Base-by-base conservation (phyloP, 1,140 invertebrate species). In the Papilio dardanus region DNA sequence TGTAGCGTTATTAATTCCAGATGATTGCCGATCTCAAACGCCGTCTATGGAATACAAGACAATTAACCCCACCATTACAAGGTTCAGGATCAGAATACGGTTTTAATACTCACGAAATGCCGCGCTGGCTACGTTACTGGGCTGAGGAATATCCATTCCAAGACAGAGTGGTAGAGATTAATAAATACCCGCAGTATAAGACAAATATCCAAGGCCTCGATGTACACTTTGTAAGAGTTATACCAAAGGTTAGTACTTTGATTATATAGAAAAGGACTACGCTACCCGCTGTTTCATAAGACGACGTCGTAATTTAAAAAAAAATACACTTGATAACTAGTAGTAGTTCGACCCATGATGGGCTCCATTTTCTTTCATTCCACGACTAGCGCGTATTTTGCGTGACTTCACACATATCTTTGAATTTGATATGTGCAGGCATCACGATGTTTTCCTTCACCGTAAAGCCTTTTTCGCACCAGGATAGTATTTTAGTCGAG, bases 11-110 rank as follows among this genome's bases (percentile, higher is more conserved):
- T 33, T 42, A n/a, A 33, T 89, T 86, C 14, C 81, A 96, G 96
- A 88, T 95, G 76, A 88, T 96, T 21, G 86, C 90, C 58, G 96
- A 97, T 83, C 90, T 97, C 0, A 94, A 95, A 81, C 76, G 89
- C 0, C 91, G 96, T 50, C 86, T 97, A 3, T 89, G 94, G 69
- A 91, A 94, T 37, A 91, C 95, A 28, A 86, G 94, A 5, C 89
- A 82, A n/a, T 77, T 88, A 80, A 94, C 94, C 1, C 92, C 94
- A 0, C 95, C 96, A 0, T 81, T 97, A 19, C 95, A 96, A 87
- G 95, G 94, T 24, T 87, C 95, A 1, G 94, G 94, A n/a, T 97
- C 97, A 83, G 89, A 95, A 40, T 97, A 97, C 86, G 97, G 97
- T 1, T 96, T 97, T 82, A 97, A 97, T 90, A 90, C 94, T 0